Evolutionary conservation across 2,888 invertebrate species (phyloP), one percentile per base, ranked within the genome.

Genomic region (Tortricodes alternella): DNA sequence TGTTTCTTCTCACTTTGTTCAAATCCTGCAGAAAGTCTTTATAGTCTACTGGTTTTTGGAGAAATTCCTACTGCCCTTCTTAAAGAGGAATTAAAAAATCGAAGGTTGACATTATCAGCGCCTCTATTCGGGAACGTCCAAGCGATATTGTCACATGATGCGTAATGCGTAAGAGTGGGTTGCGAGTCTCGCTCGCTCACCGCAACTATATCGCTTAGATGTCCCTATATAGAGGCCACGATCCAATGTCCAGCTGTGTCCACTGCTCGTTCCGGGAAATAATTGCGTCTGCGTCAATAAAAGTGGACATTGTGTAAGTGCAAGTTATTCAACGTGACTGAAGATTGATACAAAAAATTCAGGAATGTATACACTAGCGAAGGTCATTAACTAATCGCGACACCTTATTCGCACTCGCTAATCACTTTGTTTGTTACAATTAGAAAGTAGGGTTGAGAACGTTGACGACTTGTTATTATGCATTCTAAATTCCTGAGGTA

Each of bases 271-370:
- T 62, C 1, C 41, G 34, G 4, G 60, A 62, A 2, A 89, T 66
- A 24, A 89, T 83, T 0, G 70, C 70, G 21, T 88, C 87, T 0
- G 74, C 63, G 56, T 89, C 88, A 0, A 85, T 56, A 19, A 88
- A 67, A 4, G 62, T 3, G 16, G 56, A 27, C 56, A 56, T 55
- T n/a, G 8, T 49, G 27, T 8, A 32, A 49, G 39, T 19, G 32
- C 13, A 9, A 24, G 2, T n/a, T 41, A 15, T n/a, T 16, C 2
- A n/a, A n/a, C n/a, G 15, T 1, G 32, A 55, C 41, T 55, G 41
- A 48, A 15, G 46, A 19, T 49, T 21, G 4, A 11, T 27, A 55
- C 15, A 24, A 41, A 39, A 2, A 15, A 19, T 19, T 1, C 8
- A 11, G 18, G 15, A 15, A 16, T 43, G 41, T 43, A 21, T 35